These are phyloP conservation scores for Tamandua tetradactyla DNA, from an alignment of 2,797 vertebrate genomes.

Conservation along the genomic window DNA sequence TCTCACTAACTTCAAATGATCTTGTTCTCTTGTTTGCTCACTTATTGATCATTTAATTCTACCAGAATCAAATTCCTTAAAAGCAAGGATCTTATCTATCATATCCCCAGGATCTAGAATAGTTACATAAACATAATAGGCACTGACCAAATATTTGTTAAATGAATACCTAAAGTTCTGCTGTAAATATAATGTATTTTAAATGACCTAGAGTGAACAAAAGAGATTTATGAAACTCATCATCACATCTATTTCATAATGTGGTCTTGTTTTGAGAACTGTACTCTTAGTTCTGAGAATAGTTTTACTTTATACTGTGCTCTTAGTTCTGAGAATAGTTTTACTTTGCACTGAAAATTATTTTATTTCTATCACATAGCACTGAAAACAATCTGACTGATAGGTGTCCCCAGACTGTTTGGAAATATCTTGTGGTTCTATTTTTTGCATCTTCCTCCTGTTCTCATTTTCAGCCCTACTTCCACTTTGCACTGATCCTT, in stretches of 20 bases:
- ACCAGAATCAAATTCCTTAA: neutral
- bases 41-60: neutral
- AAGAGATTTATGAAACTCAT: neutral
- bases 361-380: neutral
- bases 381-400: neutral
- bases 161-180: neutral
- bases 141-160: neutral
- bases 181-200: neutral
- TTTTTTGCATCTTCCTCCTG: neutral
- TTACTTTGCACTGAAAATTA: neutral
- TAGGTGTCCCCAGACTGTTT: neutral
- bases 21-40: neutral
- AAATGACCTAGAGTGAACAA: neutral
- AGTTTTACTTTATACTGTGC: neutral
- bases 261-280: neutral
- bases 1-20: neutral
- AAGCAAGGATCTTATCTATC: neutral
- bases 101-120: neutral
- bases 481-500: neutral
- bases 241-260: neutral
- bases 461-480: neutral
- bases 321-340: neutral
- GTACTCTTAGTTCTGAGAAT: neutral
- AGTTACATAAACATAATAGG: neutral
- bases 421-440: neutral